Percentiles rank a stretch among this genome's conserved stretches.
Conservation (phyloP, 2,888 invertebrate genomes). For the Diploptera punctata region DNA sequence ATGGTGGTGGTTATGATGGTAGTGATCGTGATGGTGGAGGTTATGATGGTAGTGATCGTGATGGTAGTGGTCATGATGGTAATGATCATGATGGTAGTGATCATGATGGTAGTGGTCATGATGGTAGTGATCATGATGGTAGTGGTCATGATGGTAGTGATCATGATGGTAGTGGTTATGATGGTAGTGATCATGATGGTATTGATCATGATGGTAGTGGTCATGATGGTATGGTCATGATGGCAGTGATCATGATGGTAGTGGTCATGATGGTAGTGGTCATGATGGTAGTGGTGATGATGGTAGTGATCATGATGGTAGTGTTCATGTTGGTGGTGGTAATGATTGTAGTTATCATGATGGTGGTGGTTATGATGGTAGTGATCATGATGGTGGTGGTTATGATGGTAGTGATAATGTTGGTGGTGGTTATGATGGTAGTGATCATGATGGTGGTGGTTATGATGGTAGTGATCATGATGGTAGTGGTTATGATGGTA, state of each 20-base stretch:
- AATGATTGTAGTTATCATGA: neutral
- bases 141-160: neutral
- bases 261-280: constrained; percentile 12
- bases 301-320: neutral
- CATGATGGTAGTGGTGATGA: neutral
- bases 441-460: too few species aligned
- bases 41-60: too few species aligned
- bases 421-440: too few species aligned
- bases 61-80: neutral
- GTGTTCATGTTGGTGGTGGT: neutral
- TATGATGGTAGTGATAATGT: too few species aligned
- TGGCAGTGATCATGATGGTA: neutral
- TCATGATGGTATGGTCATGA: neutral
- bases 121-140: neutral
- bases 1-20: too few species aligned
- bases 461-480: too few species aligned
- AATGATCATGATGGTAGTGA: neutral
- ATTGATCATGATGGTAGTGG: constrained; percentile 14
- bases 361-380: too few species aligned
- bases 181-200: too few species aligned
- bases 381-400: neutral
- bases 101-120: neutral
- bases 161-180: too few species aligned
- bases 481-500: too few species aligned
- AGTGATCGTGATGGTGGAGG: too few species aligned